These are phyloP conservation scores for Gymnorhina tibicen DNA, from an alignment of 2,113 vertebrate species.

Conservation along the genomic window DNA sequence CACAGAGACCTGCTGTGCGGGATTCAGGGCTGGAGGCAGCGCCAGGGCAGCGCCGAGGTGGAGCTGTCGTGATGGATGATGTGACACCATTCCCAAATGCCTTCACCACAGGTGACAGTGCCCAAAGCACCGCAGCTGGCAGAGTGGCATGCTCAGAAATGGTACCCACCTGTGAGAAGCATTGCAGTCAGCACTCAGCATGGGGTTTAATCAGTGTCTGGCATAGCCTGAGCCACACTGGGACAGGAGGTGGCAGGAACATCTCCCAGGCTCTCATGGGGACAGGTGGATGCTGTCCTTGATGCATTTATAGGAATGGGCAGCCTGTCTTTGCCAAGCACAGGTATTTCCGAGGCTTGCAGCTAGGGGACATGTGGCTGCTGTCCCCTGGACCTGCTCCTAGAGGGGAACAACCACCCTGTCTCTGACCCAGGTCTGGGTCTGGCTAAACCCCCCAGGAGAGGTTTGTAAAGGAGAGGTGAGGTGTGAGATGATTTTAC, in stretches of 20 bases:
- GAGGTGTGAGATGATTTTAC: not conserved
- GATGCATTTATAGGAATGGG: not conserved
- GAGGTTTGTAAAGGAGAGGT: not conserved
- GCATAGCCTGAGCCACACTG: not conserved
- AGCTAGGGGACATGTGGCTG: not conserved
- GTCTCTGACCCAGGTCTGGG: not conserved
- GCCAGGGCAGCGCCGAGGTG: not conserved
- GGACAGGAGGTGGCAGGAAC: not conserved
- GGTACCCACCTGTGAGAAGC: not conserved
- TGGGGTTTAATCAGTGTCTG: not conserved
- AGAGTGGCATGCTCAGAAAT: not conserved
- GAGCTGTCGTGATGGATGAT: not conserved
- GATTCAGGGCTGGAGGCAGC: constrained; percentile 6
- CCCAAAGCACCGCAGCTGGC: not conserved
- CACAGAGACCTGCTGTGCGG: not conserved
- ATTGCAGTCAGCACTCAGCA: rapidly evolving
- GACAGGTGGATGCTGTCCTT: not conserved
- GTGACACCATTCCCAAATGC: not conserved
- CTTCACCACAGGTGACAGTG: not conserved
- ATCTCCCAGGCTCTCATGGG: not conserved
- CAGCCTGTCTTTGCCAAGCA: not conserved
- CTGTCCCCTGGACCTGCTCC: not conserved
- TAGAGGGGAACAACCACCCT: not conserved
- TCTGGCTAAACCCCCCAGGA: not conserved
- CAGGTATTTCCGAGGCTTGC: not conserved